Percentiles rank a stretch among this genome's conserved stretches.
Evolutionary conservation across 1,140 invertebrate genomes (phyloP).

Genomic region (Leptopilina clavipes): DNA sequence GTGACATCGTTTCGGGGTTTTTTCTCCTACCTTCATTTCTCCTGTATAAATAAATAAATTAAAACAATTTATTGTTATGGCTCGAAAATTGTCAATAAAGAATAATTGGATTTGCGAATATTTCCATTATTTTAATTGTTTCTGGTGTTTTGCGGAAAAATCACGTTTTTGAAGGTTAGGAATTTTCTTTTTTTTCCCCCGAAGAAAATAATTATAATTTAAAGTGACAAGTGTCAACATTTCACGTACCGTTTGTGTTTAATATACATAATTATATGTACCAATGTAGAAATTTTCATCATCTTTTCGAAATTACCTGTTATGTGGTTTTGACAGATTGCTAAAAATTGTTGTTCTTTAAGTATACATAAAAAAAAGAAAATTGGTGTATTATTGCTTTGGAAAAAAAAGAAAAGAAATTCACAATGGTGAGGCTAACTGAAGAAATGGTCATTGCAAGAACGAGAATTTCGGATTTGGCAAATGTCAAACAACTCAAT

Average conservation of each 20-base stretch:
- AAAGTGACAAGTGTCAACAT: not conserved
- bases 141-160: too few species aligned
- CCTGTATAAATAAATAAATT: too few species aligned
- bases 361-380: not conserved
- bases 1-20: too few species aligned
- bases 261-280: not conserved
- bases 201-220: not conserved
- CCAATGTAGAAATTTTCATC: not conserved
- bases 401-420: not conserved
- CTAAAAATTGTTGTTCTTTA: not conserved
- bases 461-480: conserved; percentile 89
- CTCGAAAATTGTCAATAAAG: too few species aligned
- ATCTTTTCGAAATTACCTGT: not conserved
- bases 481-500: conserved; percentile 89
- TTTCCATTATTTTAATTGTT: too few species aligned
- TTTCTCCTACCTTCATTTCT: too few species aligned
- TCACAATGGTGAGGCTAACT: conserved; percentile 84
- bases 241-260: not conserved
- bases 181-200: not conserved
- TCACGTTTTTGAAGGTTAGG: not conserved
- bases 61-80: too few species aligned
- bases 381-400: too few species aligned
- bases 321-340: not conserved
- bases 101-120: too few species aligned
- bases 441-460: conserved; percentile 94